Evolutionary conservation across 2,113 vertebrate genomes (phyloP), one percentile per base, ranked within the genome.

Genomic region (Panthera tigris): DNA sequence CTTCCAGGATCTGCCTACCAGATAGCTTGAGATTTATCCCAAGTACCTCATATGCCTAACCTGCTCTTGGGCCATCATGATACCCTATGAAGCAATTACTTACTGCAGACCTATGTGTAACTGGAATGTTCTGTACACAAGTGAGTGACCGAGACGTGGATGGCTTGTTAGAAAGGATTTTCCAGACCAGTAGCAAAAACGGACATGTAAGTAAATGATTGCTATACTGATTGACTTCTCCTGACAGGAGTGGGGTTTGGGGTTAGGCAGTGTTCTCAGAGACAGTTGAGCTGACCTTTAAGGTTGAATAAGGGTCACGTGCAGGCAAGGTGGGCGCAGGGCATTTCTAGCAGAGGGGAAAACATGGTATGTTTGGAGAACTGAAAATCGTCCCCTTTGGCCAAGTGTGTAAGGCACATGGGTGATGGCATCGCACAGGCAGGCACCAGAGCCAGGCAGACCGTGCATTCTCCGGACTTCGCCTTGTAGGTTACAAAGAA

Each of bases 171-270:
- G 1, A 41, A 45, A 39, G 79, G 31, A 61, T 9, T 52, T 73
- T 83, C 23, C 31, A 10, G 66, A 82, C 13, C 36, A 66, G 25
- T 19, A 45, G 36, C 65, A 74, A 33, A 55, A 78, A 50, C 1
- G 4, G n/a, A 29, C 57, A 29, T 3, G 0, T 3, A 55, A 66
- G 31, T 21, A 33, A 55, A 55, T 1, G 1, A 4, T 9, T 19
- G 41, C 76, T 23, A 0, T 52, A 16, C 31, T 13, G n/a, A 23
- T 33, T 19, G 50, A 31, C 33, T 36, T 84, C 15, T 89, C 57
- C 57, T 39, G 5, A 7, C 2, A 10, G 45, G 36, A 23, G 0
- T 41, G 16, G 52, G 52, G 45, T 18, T 41, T 25, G 29, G n/a
- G 31, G 0, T 57, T 33, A 41, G 66, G 33, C 41, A 18, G 33